Evolutionary conservation across 2,113 vertebrate species (phyloP).

Genomic region (Brachyhypopomus occidentalis): DNA sequence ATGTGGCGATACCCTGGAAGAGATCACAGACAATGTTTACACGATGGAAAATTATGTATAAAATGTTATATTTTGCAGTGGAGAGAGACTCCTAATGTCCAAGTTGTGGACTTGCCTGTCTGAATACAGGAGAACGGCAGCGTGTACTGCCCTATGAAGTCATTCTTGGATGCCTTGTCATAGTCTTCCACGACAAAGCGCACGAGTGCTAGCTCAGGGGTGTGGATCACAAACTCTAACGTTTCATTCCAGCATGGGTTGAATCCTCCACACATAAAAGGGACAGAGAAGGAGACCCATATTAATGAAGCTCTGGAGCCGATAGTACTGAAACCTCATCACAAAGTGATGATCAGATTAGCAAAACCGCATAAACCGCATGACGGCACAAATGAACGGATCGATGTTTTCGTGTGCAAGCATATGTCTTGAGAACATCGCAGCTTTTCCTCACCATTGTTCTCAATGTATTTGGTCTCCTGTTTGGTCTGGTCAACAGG

Average conservation of each 20-base stretch:
- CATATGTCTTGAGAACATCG: not conserved
- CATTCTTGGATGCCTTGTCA: conserved; percentile 85
- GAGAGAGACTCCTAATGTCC: not conserved
- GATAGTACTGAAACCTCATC: not conserved
- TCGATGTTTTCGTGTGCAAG: not conserved
- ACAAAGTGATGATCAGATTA: not conserved
- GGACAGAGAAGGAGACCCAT: conserved; percentile 5
- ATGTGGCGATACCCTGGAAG: conserved; percentile 91
- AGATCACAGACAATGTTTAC: not conserved
- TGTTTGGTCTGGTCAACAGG: conserved; percentile 78
- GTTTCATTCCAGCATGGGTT: conserved; percentile 90
- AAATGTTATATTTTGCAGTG: not conserved
- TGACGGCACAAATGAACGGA: not conserved
- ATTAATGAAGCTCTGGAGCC: not conserved
- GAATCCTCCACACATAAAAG: conserved; percentile 78
- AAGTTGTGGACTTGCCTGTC: conserved; percentile 75
- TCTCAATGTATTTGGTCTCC: conserved; percentile 88
- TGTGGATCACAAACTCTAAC: conserved; percentile 80
- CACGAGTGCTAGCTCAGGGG: conserved; percentile 87
- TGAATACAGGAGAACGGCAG: conserved; percentile 86
- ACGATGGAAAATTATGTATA: not conserved
- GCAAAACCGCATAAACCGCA: not conserved
- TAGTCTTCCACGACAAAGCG: conserved; percentile 93
- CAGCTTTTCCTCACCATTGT: conserved; percentile 82
- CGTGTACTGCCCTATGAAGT: conserved; percentile 94